Conservation (phyloP, 2,797 vertebrate genomes). For the Acrocephalus scirpaceus region DNA sequence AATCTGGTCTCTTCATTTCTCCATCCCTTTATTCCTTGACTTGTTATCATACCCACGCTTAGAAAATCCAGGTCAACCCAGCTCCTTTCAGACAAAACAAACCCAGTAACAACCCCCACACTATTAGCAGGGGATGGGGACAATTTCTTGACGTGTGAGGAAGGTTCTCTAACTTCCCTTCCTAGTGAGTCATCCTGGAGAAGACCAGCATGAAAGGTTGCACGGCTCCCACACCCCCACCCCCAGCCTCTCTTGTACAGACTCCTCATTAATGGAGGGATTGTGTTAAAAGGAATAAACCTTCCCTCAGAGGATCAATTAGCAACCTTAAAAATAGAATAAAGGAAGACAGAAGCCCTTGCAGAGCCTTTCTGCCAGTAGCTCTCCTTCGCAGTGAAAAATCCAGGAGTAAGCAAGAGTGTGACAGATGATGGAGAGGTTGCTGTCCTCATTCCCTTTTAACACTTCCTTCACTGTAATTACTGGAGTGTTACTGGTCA, state of each 20-base stretch:
- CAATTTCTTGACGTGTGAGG: background rate
- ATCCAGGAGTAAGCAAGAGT: slow-evolving; percentile 43
- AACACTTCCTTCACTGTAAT: slow-evolving; percentile 46
- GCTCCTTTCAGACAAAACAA: background rate
- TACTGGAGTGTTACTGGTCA: slow-evolving; percentile 43
- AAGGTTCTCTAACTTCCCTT: background rate
- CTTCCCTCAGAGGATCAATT: slow-evolving; percentile 66
- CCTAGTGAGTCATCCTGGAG: background rate
- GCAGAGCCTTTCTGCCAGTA: slow-evolving; percentile 28
- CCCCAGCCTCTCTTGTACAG: background rate
- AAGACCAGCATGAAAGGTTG: background rate
- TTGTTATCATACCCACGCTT: background rate
- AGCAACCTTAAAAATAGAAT: slow-evolving; percentile 61
- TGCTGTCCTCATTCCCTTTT: slow-evolving; percentile 15
- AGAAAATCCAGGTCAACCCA: slow-evolving; percentile 1
- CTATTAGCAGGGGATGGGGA: background rate
- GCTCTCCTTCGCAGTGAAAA: slow-evolving; percentile 27
- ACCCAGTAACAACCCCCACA: background rate
- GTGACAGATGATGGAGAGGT: slow-evolving; percentile 18
- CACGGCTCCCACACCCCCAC: slow-evolving; percentile 23
- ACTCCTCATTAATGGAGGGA: slow-evolving; percentile 23
- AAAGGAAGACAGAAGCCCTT: slow-evolving; percentile 37
- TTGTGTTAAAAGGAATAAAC: slow-evolving; percentile 19
- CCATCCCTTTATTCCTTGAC: background rate
- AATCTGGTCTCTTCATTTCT: background rate